Evolutionary conservation across 1,140 invertebrate genomes (phyloP), one percentile per base, ranked within the genome.

Genomic region (Papilio polyxenes): DNA sequence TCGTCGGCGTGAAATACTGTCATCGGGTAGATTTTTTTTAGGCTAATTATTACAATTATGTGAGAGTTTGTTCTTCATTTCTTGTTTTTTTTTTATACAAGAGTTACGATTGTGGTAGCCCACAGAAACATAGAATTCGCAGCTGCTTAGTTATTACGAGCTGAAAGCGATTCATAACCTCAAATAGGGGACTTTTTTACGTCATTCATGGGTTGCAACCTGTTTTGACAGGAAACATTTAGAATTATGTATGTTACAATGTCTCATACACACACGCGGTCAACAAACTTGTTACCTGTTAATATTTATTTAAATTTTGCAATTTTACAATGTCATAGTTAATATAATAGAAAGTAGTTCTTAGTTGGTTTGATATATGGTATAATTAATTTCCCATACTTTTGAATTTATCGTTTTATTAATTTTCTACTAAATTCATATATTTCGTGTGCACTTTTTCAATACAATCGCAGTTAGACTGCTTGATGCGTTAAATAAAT

Each of bases 151-250:
- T 17, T 59, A 31, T 31, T 31, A 31, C 5, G 20, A 20, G 56
- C n/a, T 20, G 8, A 51, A 51, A 51, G 10, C 7, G 7, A 44
- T 44, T 59, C n/a, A 59, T 59, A 59, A 59, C n/a, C 56, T 56
- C 15, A n/a, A 6, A 59, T n/a, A 59, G 56, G 56, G 56, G n/a
- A 59, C n/a, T 17, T 59, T 59, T 59, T 59, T 59, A 59, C 56
- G 56, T 59, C n/a, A 59, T 2, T 59, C 8, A 20, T 59, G 56
- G 49, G 13, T 59, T 20, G 1, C 15, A 59, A 59, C 56, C n/a
- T 59, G n/a, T 59, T 59, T 51, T 59, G n/a, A n/a, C 56, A 59
- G 56, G 56, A 59, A 20, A 59, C n/a, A 59, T 59, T 53, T 53
- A 5, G 51, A 53, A 53, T 53, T 5, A 53, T 17, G 51, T 44